Percentiles rank a stretch among this genome's conserved stretches.
Evolutionary conservation across 2,113 vertebrate genomes (phyloP).

Genomic region (Etia nguti): DNA sequence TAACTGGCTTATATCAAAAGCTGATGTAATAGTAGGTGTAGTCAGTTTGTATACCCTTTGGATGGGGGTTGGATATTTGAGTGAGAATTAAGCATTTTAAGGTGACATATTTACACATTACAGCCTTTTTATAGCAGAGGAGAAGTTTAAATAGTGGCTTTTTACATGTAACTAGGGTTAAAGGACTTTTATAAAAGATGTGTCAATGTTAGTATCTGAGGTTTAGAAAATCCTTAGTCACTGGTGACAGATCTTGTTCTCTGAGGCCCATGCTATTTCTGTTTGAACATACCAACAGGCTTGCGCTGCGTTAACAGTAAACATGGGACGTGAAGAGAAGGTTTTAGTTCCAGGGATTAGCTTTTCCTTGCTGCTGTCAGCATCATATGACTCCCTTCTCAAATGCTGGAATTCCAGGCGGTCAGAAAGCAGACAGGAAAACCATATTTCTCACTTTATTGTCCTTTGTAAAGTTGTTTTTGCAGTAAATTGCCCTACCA

Average conservation of each 20-base stretch:
- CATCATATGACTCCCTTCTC: slow-evolving; percentile 39
- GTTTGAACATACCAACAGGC: not conserved
- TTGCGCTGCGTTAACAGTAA: not conserved
- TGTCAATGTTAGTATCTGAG: not conserved
- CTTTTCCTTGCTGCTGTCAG: slow-evolving; percentile 21
- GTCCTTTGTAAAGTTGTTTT: slow-evolving; percentile 55
- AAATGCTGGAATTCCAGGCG: slow-evolving; percentile 12
- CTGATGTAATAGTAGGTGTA: not conserved
- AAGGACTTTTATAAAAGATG: not conserved
- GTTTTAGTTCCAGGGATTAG: slow-evolving; percentile 27
- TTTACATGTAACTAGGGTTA: not conserved
- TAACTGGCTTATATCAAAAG: not conserved
- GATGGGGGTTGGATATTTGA: not conserved
- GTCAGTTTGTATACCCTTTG: not conserved
- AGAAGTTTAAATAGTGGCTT: rapidly evolving
- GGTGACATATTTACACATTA: not conserved
- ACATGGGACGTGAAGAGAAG: not conserved
- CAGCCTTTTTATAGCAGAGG: not conserved
- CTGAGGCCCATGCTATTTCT: not conserved
- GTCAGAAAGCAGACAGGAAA: slow-evolving; percentile 41
- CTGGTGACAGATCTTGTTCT: not conserved
- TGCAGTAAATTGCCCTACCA: slow-evolving; percentile 37
- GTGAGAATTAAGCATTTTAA: not conserved
- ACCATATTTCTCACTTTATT: slow-evolving; percentile 52
- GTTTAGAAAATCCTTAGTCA: not conserved